These are phyloP conservation scores for Oostethus manadensis DNA, from an alignment of 2,113 vertebrate genomes.

Conservation along the genomic window DNA sequence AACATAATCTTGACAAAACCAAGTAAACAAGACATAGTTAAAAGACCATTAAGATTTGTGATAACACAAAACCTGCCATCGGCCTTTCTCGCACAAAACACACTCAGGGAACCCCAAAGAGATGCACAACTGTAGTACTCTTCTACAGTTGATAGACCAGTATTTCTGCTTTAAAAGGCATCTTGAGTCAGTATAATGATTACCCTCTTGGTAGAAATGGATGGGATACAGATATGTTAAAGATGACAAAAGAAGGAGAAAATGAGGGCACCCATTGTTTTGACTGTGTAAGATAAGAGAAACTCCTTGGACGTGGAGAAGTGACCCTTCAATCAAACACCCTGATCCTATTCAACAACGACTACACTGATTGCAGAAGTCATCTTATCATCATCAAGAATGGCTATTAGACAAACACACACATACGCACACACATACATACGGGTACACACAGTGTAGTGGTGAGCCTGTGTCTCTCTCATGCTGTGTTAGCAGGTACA, in stretches of 20 bases:
- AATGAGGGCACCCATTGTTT: constrained; percentile 35
- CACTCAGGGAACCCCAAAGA: constrained; percentile 1
- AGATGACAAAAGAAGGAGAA: constrained; percentile 43
- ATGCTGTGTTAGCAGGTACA: constrained; percentile 73
- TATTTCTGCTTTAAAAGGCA: constrained; percentile 30
- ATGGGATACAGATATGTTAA: constrained; percentile 19
- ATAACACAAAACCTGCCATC: neutral
- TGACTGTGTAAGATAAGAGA: constrained; percentile 44
- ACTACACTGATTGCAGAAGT: constrained; percentile 59
- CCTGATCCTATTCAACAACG: constrained; percentile 27
- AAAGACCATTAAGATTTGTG: too few relatives aligned
- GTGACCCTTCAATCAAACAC: constrained; percentile 67
- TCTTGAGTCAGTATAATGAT: constrained; percentile 32
- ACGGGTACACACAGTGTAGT: constrained; percentile 20
- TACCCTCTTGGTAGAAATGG: constrained; percentile 15
- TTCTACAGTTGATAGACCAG: constrained; percentile 11
- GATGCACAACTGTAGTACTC: constrained; percentile 4
- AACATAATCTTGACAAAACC: too few relatives aligned
- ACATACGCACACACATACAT: constrained; percentile 10
- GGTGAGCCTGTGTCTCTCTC: constrained; percentile 71
- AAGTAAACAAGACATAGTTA: too few relatives aligned
- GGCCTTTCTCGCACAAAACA: neutral
- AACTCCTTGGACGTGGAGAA: constrained; percentile 44
- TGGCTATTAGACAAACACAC: constrained; percentile 4
- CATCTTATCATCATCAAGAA: constrained; percentile 30